These are phyloP conservation scores for Aix galericulata DNA, from an alignment of 2,113 vertebrate species.

Conservation along the genomic window DNA sequence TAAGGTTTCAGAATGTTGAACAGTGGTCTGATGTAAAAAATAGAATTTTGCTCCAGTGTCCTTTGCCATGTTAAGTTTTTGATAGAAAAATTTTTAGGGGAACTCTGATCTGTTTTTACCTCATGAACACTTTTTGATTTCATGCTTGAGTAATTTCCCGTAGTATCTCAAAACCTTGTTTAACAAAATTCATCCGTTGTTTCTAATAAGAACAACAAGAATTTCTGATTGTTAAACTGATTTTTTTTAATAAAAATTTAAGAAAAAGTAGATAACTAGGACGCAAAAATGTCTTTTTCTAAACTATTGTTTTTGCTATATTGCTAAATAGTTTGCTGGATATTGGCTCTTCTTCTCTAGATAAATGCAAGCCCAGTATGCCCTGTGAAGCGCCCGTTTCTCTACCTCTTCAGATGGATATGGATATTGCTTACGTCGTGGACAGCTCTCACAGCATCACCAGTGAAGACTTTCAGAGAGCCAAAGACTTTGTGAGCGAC, in stretches of 20 bases:
- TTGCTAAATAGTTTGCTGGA: not conserved
- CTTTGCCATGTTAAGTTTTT: not conserved
- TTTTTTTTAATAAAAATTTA: not conserved
- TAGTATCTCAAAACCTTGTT: not conserved
- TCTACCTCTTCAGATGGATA: constrained; percentile 63
- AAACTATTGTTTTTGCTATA: not conserved
- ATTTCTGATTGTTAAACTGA: not conserved
- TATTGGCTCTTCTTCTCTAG: constrained; percentile 66
- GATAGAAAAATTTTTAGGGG: not conserved
- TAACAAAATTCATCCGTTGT: not conserved
- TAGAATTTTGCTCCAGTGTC: not conserved
- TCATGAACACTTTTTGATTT: not conserved
- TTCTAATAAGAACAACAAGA: not conserved
- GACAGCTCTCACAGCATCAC: constrained; percentile 81
- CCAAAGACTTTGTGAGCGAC: constrained; percentile 78
- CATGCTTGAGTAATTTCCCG: not conserved
- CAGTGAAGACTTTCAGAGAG: constrained; percentile 70
- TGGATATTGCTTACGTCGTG: constrained; percentile 83
- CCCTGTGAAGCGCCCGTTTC: constrained; percentile 59
- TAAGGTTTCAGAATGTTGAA: not conserved
- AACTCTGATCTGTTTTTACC: not conserved
- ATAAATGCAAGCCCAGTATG: constrained; percentile 76
- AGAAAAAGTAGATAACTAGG: not conserved
- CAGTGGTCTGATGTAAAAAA: not conserved
- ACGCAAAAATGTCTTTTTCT: not conserved